phyloP scores from a whole-genome alignment of 2,113 vertebrate species.

The mouse (Mus musculus) region DNA sequence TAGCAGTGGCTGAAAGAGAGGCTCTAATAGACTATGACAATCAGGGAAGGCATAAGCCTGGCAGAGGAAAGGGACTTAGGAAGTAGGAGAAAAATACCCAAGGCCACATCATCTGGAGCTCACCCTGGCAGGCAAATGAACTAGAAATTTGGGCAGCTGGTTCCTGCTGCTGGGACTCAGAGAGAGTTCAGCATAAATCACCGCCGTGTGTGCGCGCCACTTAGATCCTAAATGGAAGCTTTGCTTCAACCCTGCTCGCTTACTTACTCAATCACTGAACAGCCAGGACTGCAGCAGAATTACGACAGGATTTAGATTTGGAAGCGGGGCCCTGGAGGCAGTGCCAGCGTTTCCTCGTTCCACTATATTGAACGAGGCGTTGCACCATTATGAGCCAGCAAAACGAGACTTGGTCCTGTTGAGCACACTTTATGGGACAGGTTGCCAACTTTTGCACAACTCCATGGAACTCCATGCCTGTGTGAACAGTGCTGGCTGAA shows the following conservation, averaged over 20 bases:
- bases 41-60: background rate
- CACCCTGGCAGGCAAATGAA: background rate
- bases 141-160: background rate
- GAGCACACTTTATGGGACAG: background rate
- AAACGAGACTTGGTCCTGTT: background rate
- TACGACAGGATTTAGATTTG: conserved; percentile 28
- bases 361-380: background rate
- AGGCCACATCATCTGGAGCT: background rate
- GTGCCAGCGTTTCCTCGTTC: background rate
- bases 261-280: background rate
- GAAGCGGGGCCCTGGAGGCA: background rate
- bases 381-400: conserved; percentile 16
- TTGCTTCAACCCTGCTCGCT: background rate
- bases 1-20: background rate
- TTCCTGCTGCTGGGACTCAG: conserved; percentile 17
- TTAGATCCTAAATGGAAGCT: background rate
- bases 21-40: background rate
- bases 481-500: background rate
- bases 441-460: background rate
- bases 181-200: conserved; percentile 15
- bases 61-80: background rate
- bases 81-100: background rate
- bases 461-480: background rate
- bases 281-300: background rate
- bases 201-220: background rate